Base-by-base conservation (phyloP, 1,140 invertebrate species). In the Myzus persicae region DNA sequence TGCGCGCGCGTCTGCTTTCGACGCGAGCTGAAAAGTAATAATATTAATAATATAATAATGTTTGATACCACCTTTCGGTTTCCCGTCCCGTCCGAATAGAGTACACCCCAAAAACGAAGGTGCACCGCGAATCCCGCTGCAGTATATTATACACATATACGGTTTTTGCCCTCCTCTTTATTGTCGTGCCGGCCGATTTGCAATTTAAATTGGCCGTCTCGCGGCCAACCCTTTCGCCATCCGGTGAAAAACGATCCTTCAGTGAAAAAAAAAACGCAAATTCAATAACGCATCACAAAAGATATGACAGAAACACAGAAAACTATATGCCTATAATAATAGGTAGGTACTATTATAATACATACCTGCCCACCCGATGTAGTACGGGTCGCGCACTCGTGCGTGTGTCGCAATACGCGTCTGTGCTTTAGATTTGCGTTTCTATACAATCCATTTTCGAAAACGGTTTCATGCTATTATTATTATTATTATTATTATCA, bases 231-330 rank as follows among this genome's bases (percentile, higher is more conserved):
- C 81, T 93, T 93, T 93, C 76, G 36, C 81, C 91, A 38, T 93
- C 91, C 81, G 81, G 81, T 93, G 91, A 84, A 82, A 92, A 84
- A 93, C 46, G 91, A 93, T 85, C 36, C 81, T 84, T 11, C 42
- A n/a, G 26, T 26, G 42, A 46, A 92, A 92, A 82, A 14, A 40
- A 91, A 40, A 84, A 82, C 26, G 18, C 40, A 38, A 82, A 38
- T 82, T 38, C 22, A 82, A 38, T 48, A 51, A 24, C 11, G 38
- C 9, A 84, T 84, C 40, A 85, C 84, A 85, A 85, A 44, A 85
- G 42, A 42, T 14, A n/a, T n/a, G 59, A 2, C 59, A n/a, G 31
- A 76, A 76, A 76, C 31, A 76, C 59, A n/a, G 59, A 76, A 76
- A 76, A n/a, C 31, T 76, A 76, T 76, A 76, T 59, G 31, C 14